Evolutionary conservation across 2,797 vertebrate genomes (phyloP), one percentile per base, ranked within the genome.

Genomic region (Distichodus sexfasciatus): DNA sequence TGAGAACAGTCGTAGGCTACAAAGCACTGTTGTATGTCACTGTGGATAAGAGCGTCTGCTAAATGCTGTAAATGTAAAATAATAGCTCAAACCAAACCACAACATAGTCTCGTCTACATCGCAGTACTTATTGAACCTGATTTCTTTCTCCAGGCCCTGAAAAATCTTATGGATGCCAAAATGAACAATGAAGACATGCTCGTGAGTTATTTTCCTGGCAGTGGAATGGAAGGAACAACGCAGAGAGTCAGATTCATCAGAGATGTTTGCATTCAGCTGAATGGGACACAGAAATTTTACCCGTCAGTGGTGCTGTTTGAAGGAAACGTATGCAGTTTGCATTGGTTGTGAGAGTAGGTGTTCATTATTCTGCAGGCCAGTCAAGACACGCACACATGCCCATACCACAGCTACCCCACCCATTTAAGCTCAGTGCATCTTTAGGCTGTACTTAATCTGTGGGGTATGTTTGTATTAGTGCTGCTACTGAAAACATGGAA

Each of bases 81-180:
- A n/a, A n/a, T n/a, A n/a, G n/a, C n/a, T n/a, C n/a, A n/a, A n/a
- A n/a, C n/a, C n/a, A n/a, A n/a, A n/a, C n/a, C n/a, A n/a, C n/a
- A n/a, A n/a, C n/a, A n/a, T n/a, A n/a, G n/a, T n/a, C n/a, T n/a
- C n/a, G n/a, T n/a, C n/a, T n/a, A n/a, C n/a, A n/a, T n/a, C n/a
- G n/a, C n/a, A n/a, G n/a, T n/a, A n/a, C n/a, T n/a, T n/a, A n/a
- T n/a, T n/a, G n/a, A n/a, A n/a, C 3, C 31, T 17, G 10, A 67
- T 19, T 71, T 67, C 57, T 19, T n/a, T 47, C 51, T 14, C 33
- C 64, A 79, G 77, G 54, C 24, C 66, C 43, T 71, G 59, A 76
- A 31, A 60, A 43, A 35, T 44, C 15, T 24, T 57, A 10, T 10
- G 21, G 65, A 66, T 50, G 10, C 31, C 53, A 28, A 51, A 40